Conservation (phyloP, 2,797 vertebrate species). For the Falco columbarius region DNA sequence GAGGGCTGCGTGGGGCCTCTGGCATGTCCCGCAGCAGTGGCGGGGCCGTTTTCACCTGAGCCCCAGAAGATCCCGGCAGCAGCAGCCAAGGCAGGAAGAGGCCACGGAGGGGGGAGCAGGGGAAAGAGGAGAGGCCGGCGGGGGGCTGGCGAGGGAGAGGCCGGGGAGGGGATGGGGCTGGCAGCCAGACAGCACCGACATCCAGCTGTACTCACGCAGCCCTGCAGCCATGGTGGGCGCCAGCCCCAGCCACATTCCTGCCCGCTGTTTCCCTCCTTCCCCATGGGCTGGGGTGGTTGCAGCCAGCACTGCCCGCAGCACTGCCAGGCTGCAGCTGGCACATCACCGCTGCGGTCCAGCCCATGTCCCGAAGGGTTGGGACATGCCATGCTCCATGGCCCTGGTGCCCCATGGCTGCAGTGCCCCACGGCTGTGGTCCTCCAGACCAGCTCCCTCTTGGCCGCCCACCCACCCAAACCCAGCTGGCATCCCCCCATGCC, state of each 20-base stretch:
- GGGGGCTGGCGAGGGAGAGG: slow-evolving; percentile 62
- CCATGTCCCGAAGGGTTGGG: accelerated
- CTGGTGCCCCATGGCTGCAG: too few species aligned
- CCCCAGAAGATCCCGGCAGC: not conserved
- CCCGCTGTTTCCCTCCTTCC: not conserved
- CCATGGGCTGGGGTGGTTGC: not conserved
- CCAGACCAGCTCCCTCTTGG: not conserved
- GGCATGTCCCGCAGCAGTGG: not conserved
- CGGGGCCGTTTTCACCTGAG: not conserved
- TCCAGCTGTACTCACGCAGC: not conserved
- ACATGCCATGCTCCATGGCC: accelerated
- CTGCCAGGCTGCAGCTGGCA: accelerated
- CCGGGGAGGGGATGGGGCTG: slow-evolving; percentile 49
- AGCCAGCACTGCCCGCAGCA: not conserved
- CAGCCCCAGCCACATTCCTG: not conserved
- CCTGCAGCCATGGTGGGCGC: not conserved
- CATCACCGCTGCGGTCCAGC: accelerated
- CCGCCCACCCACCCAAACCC: not conserved
- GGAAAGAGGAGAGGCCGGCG: slow-evolving; percentile 53
- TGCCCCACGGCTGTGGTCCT: not conserved
- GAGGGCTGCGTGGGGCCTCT: not conserved
- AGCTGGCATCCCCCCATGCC: not conserved
- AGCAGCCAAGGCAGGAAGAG: slow-evolving; percentile 62
- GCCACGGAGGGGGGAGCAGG: slow-evolving; percentile 38
- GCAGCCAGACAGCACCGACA: slow-evolving; percentile 27